Conservation (phyloP, 2,797 vertebrate genomes). For the Taeniopygia guttata region DNA sequence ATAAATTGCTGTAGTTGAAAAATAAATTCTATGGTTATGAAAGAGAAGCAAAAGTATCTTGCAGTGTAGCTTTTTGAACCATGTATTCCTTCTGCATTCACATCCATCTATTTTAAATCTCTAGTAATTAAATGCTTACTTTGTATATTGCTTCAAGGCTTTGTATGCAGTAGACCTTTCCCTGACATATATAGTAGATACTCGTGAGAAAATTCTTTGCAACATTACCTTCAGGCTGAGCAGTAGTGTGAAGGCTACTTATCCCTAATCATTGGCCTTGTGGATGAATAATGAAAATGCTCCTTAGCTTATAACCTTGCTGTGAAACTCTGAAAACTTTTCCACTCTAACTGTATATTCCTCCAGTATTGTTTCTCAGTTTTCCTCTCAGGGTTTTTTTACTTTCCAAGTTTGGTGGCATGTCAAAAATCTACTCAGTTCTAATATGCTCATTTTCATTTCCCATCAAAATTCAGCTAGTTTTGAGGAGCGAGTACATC, state of each 20-base stretch:
- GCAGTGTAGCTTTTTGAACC: background rate
- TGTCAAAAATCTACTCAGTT: background rate
- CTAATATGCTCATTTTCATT: background rate
- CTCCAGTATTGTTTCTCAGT: background rate
- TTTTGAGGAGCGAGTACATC: background rate
- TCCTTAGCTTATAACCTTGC: background rate
- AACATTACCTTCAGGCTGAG: background rate
- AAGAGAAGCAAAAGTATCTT: background rate
- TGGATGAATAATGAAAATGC: background rate
- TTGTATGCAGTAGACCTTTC: background rate
- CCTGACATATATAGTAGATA: background rate
- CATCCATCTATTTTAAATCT: background rate
- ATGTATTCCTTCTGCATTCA: background rate
- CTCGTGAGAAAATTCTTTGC: background rate
- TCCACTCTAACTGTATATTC: rapidly evolving
- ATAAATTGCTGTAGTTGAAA: background rate
- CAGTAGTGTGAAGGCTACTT: background rate
- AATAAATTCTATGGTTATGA: background rate
- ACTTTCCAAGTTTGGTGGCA: background rate
- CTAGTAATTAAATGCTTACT: background rate
- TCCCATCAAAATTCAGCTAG: background rate
- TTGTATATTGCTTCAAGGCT: background rate
- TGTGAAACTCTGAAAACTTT: background rate
- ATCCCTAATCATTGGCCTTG: background rate
- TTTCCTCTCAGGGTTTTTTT: background rate